A percentile compares a stretch with the other conserved stretches of the same genome.
Evolutionary conservation across 2,888 invertebrate genomes (phyloP).

Genomic region (Baccha elongata): DNA sequence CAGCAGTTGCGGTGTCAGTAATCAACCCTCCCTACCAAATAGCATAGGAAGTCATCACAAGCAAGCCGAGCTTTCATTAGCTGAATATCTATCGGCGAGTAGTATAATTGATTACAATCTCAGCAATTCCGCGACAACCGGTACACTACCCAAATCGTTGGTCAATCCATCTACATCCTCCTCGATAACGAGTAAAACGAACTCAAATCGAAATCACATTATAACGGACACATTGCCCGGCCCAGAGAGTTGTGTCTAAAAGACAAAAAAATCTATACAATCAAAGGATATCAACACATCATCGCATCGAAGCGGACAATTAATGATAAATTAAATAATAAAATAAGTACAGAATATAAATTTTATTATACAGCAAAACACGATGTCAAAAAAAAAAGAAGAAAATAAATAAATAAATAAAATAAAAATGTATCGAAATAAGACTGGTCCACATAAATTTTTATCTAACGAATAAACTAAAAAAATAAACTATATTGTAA

Average conservation of each 20-base stretch:
- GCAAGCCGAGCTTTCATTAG: constrained; percentile 78
- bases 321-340: constrained; percentile 15
- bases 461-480: constrained; percentile 59
- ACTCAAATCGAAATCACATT: constrained; percentile 88
- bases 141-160: constrained; percentile 74
- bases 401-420: constrained; percentile 23
- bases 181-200: constrained; percentile 80
- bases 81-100: constrained; percentile 81
- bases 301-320: constrained; percentile 72
- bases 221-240: constrained; percentile 93
- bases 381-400: constrained; percentile 45
- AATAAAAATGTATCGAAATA: constrained; percentile 65
- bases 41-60: constrained; percentile 71
- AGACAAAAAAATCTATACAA: constrained; percentile 8
- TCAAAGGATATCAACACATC: constrained; percentile 49
- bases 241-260: constrained; percentile 93
- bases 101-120: constrained; percentile 81
- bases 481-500: constrained; percentile 62
- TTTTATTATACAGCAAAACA: constrained; percentile 26
- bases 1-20: constrained; percentile 71
- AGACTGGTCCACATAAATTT: constrained; percentile 71
- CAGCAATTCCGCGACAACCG: constrained; percentile 78
- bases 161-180: constrained; percentile 68
- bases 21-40: constrained; percentile 67
- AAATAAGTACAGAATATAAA: constrained; percentile 14